These are phyloP conservation scores for Monodelphis domestica DNA, from an alignment of 2,797 vertebrate genomes.

Conservation along the genomic window DNA sequence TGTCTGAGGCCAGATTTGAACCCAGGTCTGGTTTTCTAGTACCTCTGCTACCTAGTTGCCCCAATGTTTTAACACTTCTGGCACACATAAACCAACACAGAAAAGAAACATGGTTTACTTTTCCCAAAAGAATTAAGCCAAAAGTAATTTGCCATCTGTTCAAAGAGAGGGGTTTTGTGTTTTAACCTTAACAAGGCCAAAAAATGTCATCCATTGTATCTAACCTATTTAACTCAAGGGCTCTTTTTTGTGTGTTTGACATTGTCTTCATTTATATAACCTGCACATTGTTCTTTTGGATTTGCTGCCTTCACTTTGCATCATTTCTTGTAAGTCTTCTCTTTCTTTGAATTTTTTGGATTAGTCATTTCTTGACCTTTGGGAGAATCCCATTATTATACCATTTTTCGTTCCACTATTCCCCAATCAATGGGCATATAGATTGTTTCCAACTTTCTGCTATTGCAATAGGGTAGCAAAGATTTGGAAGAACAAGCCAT, in stretches of 20 bases:
- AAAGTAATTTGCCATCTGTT: not conserved
- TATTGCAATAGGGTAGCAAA: not conserved
- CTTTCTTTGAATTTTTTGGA: no score
- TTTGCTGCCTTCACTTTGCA: no score
- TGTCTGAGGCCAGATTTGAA: no score
- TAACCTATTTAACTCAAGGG: not conserved
- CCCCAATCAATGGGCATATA: no score
- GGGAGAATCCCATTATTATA: no score
- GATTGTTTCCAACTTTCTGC: no score
- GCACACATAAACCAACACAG: not conserved
- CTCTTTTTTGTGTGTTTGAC: not conserved
- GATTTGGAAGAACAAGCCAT: conserved; percentile 9
- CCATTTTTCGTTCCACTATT: no score
- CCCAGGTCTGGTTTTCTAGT: no score
- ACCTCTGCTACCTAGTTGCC: no score
- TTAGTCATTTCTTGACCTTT: no score
- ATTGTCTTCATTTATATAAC: not conserved
- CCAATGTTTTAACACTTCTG: not conserved
- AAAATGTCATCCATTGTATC: not conserved
- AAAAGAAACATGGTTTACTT: not conserved
- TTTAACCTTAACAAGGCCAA: not conserved
- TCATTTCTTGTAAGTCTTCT: no score
- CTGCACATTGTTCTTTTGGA: no score
- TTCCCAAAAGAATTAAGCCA: not conserved
- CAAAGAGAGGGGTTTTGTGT: not conserved